These are phyloP conservation scores for Scaptodrosophila lebanonensis DNA, from an alignment of 1,140 invertebrate species.

Conservation along the genomic window DNA sequence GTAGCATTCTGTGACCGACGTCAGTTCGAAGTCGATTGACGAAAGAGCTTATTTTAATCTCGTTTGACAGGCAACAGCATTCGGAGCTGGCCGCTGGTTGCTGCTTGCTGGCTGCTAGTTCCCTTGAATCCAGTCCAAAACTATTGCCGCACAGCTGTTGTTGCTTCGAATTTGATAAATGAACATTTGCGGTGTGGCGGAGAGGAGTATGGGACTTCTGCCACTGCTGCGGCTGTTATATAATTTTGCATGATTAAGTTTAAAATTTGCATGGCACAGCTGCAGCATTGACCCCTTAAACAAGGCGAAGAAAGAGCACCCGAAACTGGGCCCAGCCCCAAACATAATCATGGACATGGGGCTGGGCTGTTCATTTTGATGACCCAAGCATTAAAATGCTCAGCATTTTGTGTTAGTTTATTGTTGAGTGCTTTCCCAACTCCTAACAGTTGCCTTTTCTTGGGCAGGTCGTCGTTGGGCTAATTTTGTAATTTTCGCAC, in stretches of 20 bases:
- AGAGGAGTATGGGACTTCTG: slow-evolving; percentile 17
- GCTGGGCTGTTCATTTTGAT: slow-evolving; percentile 45
- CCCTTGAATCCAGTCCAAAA: slow-evolving; percentile 10
- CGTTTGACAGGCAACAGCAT: slow-evolving; percentile 57
- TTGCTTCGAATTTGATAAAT: slow-evolving; percentile 53
- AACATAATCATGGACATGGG: no score
- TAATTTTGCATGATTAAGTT: slow-evolving; percentile 72
- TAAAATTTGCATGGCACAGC: slow-evolving; percentile 59
- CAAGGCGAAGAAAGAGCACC: no score
- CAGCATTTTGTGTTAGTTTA: slow-evolving; percentile 50
- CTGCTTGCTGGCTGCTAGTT: no score
- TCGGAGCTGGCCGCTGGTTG: slow-evolving; percentile 4
- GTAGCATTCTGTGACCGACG: no score
- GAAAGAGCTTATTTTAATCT: slow-evolving; percentile 75
- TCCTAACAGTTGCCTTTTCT: slow-evolving; percentile 1
- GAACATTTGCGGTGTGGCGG: slow-evolving; percentile 25
- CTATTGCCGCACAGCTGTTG: slow-evolving; percentile 66
- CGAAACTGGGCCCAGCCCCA: no score
- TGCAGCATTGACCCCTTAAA: no score
- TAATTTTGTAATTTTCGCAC: slow-evolving; percentile 58
- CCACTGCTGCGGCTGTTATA: slow-evolving; percentile 19
- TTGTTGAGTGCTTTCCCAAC: slow-evolving; percentile 19
- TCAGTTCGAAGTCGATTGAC: slow-evolving; percentile 68
- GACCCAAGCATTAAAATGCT: slow-evolving; percentile 48
- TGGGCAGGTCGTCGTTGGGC: slow-evolving; percentile 32